A percentile compares a stretch with the other conserved stretches of the same genome.
Conservation (phyloP, 2,888 invertebrate species). For the Mythimna vitellina region DNA sequence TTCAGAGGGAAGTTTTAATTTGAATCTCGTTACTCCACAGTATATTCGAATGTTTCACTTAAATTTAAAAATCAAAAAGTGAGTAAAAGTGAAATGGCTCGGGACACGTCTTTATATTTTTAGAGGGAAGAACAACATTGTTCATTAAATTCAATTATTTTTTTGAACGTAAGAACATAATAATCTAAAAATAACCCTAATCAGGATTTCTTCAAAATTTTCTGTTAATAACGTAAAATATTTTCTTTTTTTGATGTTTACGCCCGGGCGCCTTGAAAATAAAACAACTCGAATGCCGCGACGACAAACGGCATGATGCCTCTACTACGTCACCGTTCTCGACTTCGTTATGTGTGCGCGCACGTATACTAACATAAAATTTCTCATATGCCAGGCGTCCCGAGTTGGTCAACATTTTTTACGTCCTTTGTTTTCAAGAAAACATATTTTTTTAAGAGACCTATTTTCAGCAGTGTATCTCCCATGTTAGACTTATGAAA, state of each 20-base stretch:
- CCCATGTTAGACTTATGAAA: neutral
- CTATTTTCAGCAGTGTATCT: too few species aligned
- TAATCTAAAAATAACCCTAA: conserved; percentile 12
- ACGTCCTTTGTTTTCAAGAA: too few species aligned
- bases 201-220: neutral
- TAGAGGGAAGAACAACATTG: conserved; percentile 12
- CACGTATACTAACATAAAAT: too few species aligned
- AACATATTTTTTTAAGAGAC: too few species aligned
- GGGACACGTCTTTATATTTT: conserved; percentile 15
- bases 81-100: conserved; percentile 1
- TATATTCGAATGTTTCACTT: conserved; percentile 22
- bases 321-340: too few species aligned
- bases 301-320: too few species aligned
- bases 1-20: conserved; percentile 49
- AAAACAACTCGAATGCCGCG: too few species aligned
- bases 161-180: neutral
- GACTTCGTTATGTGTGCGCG: too few species aligned
- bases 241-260: too few species aligned
- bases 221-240: neutral
- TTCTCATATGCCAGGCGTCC: too few species aligned
- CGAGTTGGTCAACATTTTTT: too few species aligned
- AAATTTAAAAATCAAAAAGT: conserved; percentile 35
- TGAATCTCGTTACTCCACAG: conserved; percentile 34
- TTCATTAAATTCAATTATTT: conserved; percentile 34
- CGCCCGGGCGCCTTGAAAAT: too few species aligned